Base-by-base conservation (phyloP, 2,797 vertebrate genomes). In the Craterocephalus amniculus region DNA sequence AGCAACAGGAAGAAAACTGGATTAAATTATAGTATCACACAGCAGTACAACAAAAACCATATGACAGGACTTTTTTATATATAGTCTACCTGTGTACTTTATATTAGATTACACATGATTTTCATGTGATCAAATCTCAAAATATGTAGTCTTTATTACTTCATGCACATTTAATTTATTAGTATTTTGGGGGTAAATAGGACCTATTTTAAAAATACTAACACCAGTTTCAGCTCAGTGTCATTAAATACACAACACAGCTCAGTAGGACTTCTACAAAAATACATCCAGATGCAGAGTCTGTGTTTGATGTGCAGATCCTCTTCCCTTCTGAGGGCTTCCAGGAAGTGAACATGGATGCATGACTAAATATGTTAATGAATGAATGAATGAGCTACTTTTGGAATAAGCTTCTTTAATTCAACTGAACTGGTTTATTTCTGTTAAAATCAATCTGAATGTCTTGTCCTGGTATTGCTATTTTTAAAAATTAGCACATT, bases 231-330 rank as follows among this genome's bases (percentile, higher is more conserved):
- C 13, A 57, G 34, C 29, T 60, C 16, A 55, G 32, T 40, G 24
- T 51, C 49, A 26, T 24, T 51, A 51, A 51, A 26, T 24, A 51
- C 49, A 51, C 24, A 26, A 26, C 49, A 26, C 22, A 51, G 49
- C 49, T 48, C n/a, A 57, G 31, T 27, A 68, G 48, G 11, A 27
- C 26, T 2, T 40, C 14, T 20, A 56, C 36, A 9, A 40, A 54
- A 18, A 43, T 2, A 43, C n/a, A 29, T 20, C 52, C 8, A 45
- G 60, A 40, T 40, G 56, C 27, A 54, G 34, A 18, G 57, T 61
- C 24, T 2, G 48, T 57, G 7, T 65, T 73, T 68, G n/a, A 43
- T 66, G n/a, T 49, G 22, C 48, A 49, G 49, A 51, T 26, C 11
- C 22, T 51, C 49, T 22, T 51, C 24, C 49, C 22, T 51, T 26